A percentile compares a stretch with the other conserved stretches of the same genome.
These are phyloP conservation scores for Vulpes lagopus DNA, from an alignment of 2,113 vertebrate species.

Conservation along the genomic window DNA sequence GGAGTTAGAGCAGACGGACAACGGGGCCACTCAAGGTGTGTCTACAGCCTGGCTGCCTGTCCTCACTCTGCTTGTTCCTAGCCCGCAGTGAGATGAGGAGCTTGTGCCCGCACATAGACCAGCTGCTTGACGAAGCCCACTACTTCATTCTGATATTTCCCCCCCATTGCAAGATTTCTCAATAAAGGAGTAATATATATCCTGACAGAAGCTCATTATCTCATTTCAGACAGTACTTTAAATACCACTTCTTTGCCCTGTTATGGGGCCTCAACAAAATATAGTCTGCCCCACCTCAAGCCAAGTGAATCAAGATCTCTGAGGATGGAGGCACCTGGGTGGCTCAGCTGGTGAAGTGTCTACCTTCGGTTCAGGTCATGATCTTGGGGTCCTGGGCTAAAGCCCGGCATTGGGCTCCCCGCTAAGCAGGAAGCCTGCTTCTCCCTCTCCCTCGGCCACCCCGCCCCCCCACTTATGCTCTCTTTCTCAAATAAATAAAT, in stretches of 20 bases:
- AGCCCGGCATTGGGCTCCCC: no score
- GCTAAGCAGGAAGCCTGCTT: no score
- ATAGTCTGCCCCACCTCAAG: not conserved
- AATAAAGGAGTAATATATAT: not conserved
- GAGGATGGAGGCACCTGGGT: not conserved
- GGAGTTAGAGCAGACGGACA: no score
- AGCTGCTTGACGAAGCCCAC: rapidly evolving
- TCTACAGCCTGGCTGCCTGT: no score
- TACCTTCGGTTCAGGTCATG: no score
- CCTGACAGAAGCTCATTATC: not conserved
- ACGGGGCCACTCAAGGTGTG: no score
- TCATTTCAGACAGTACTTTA: not conserved
- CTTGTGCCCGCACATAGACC: rapidly evolving
- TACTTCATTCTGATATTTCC: no score
- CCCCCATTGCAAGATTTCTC: not conserved
- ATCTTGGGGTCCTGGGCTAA: no score
- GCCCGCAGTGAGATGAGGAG: not conserved
- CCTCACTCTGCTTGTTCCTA: not conserved
- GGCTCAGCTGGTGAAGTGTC: no score
- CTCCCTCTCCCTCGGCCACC: no score
- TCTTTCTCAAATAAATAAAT: no score
- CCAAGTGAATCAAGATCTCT: not conserved
- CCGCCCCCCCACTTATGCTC: no score
- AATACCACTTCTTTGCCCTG: not conserved
- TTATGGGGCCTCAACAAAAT: not conserved